Base-by-base conservation (phyloP, 2,113 vertebrate genomes). In the Paradoxurus hermaphroditus region DNA sequence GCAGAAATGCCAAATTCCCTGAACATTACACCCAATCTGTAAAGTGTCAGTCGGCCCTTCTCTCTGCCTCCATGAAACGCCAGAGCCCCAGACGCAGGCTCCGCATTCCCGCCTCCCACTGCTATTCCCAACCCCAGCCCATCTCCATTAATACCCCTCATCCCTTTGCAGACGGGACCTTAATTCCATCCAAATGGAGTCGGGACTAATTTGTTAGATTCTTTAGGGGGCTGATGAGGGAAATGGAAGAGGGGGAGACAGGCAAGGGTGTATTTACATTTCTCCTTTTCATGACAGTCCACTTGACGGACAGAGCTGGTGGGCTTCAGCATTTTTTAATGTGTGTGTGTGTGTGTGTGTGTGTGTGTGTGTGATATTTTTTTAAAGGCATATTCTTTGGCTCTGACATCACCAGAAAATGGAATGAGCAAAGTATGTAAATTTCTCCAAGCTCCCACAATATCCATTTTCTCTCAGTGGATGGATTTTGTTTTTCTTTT, bases 1-100 rank as follows among this genome's bases (percentile, higher is more conserved):
- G 98, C 99, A 99, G 99, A 99, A 99, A 99, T 98, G 98, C 98
- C 98, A 98, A 97, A 99, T 98, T 98, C 98, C 98, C 99, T 98
- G 98, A 98, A 98, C 96, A 97, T 98, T 98, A 98, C 99, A 98
- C 98, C 97, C 98, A 98, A 99, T 99, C 98, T 98, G 98, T 99
- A 98, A 98, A 98, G 98, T 99, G 98, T 99, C 99, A 99, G 98
- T 96, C 90, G 14, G 81, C 97, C 97, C 95, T 98, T 97, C 98
- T 97, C 94, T 94, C 97, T 81, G 95, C 93, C 93, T 98, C 96
- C 95, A 97, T 95, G 97, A 98, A 98, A 98, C 63, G 93, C 98
- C 97, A 96, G 98, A 98, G 98, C 97, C 97, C 98, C 96, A 96
- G 97, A 96, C 96, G 95, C 95, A 93, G 96, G 97, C 94, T 44